Evolutionary conservation across 2,113 vertebrate species (phyloP), one percentile per base, ranked within the genome.

Genomic region (Gallinago jamesoni): DNA sequence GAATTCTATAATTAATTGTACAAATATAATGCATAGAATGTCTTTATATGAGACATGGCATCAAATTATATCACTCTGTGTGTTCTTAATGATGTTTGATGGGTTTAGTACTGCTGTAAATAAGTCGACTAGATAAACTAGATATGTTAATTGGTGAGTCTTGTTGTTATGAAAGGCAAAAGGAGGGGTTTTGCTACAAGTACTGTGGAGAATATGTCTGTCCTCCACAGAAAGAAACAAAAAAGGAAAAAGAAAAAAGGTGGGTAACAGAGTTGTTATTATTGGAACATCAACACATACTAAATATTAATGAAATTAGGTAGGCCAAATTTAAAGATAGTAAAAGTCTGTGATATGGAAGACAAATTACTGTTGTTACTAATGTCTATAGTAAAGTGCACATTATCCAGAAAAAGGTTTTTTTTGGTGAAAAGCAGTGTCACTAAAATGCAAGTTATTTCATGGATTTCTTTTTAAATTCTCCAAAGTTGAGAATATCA

Each of bases 121-220:
- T 12, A 56, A 60, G 10, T 28, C 41, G 6, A 43, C 41, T 15
- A 43, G 41, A 43, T 43, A 43, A 43, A 43, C 41, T 13, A 74
- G 33, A 23, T 19, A 60, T 22, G 3, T 37, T 52, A 25, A 21
- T 33, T 37, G 3, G 2, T n/a, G 30, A 72, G 10, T 57, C 11
- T 28, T 53, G 5, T 19, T 50, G 27, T 5, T 20, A n/a, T 28
- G 33, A 70, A 87, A 67, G 31, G 7, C 16, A 62, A 24, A 57
- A 6, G 16, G 10, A 21, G 16, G n/a, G 7, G 0, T 14, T 41
- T 57, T 68, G 21, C 18, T 79, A 1, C 12, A 56, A 18, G 2
- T 60, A 86, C 33, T 37, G 6, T 8, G 25, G 5, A 62, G 47
- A 83, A 59, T 25, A 25, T 16, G 35, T 37, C 21, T 64, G 16